phyloP scores from a whole-genome alignment of 1,140 invertebrate genomes.

The Magallana ariakensis region DNA sequence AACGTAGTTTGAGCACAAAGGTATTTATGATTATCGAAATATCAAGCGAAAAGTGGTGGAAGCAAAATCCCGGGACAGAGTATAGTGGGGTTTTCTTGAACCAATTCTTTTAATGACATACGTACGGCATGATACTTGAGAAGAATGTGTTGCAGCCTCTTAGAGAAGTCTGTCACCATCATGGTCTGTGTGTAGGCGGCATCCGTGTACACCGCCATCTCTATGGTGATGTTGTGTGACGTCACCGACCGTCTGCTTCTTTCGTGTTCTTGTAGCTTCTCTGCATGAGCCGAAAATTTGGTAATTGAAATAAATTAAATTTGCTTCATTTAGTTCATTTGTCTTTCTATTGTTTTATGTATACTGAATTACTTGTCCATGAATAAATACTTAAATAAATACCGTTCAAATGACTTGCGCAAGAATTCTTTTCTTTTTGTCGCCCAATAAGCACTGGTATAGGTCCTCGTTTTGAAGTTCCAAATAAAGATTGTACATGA shows the following conservation, averaged over 20 bases:
- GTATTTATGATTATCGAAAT: no score
- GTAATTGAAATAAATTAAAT: neutral
- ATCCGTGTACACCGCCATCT: conserved; percentile 48
- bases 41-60: no score
- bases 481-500: neutral
- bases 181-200: conserved; percentile 6
- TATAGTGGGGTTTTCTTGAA: neutral
- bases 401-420: neutral
- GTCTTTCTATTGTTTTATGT: neutral
- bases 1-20: no score
- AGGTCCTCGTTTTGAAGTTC: neutral
- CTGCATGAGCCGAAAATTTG: neutral
- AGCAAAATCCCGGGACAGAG: no score
- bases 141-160: conserved; percentile 30
- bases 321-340: neutral
- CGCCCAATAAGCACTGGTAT: neutral
- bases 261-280: neutral
- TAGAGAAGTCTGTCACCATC: neutral
- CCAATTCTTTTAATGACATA: no score
- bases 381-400: neutral
- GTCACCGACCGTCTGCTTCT: conserved; percentile 21
- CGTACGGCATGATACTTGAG: conserved; percentile 49
- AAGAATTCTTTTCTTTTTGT: neutral
- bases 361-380: neutral
- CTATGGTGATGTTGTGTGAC: conserved; percentile 41